Evolutionary conservation across 2,888 invertebrate species (phyloP).

Genomic region (Oscheius sp.): DNA sequence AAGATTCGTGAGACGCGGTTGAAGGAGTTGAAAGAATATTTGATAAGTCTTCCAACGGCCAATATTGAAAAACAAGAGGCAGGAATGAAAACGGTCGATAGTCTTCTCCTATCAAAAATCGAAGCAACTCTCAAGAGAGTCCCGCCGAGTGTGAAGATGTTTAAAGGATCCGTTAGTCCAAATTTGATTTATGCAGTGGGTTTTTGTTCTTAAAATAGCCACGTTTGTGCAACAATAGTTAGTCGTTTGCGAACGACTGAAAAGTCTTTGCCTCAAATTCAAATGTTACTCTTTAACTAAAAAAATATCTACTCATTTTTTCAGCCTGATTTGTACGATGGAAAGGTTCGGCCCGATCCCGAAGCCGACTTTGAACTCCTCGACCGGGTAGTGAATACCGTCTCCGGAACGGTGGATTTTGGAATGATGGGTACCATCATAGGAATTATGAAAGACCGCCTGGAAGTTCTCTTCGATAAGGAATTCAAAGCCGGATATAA

Average conservation of each 20-base stretch:
- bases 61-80: constrained; percentile 77
- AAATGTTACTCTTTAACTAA: constrained; percentile 60
- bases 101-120: constrained; percentile 74
- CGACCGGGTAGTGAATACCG: constrained; percentile 81
- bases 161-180: constrained; percentile 17
- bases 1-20: constrained; percentile 34
- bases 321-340: constrained; percentile 52
- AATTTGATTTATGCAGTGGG: constrained; percentile 5
- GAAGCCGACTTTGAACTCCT: constrained; percentile 79
- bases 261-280: too few species aligned
- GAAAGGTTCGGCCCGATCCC: constrained; percentile 77
- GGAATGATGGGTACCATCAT: constrained; percentile 83
- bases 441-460: constrained; percentile 70
- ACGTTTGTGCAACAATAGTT: too few species aligned
- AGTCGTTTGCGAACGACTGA: too few species aligned
- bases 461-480: constrained; percentile 84
- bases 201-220: too few species aligned
- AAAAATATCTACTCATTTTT: not conserved
- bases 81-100: constrained; percentile 80
- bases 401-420: not conserved
- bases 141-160: not conserved
- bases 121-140: too few species aligned
- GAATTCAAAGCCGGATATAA: constrained; percentile 79
- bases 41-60: constrained; percentile 80
- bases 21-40: constrained; percentile 76